Base-by-base conservation (phyloP, 2,797 vertebrate species). In the Dendrocincla fuliginosa region DNA sequence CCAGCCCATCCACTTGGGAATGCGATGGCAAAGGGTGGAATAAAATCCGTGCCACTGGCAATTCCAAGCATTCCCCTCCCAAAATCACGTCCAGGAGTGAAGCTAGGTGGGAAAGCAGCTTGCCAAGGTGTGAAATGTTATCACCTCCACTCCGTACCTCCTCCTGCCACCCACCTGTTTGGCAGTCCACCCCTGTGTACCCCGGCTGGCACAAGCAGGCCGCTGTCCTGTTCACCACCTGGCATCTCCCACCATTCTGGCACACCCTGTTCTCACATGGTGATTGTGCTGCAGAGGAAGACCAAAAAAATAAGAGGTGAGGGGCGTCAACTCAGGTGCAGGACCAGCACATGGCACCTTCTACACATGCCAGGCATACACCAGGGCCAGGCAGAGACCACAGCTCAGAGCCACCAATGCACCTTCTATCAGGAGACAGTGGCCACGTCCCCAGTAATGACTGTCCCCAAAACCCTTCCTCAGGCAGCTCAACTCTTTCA, bases 181-280 rank as follows among this genome's bases (percentile, higher is more conserved):
- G 97, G 22, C 98, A 98, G 83, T 95, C 78, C 0, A 28, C 16
- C 11, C 98, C 98, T 0, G 75, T 96, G 81, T 97, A 98, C 47
- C 98, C 98, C 0, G 73, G 84, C 39, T 79, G 97, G 94, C 98
- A 98, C 41, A 96, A 35, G 19, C 98, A 98, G 3, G 14, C 68
- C 0, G 93, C 97, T 2, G 97, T 96, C 80, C 93, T 22, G 5
- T 96, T 95, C 11, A 23, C 78, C 8, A 22, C 96, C 73, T 95
- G 95, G 93, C 98, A 98, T 19, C 49, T 93, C 68, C 98, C 98
- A 2, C 97, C 96, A 0, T 98, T 98, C 60, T 96, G 96, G 91
- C 98, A 98, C 32, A 80, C 91, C n/a, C 30, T 97, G 73, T 39
- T 55, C 33, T 97, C 97, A 90, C 98, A 98, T 0, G 97, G 98